phyloP scores from a whole-genome alignment of 2,797 vertebrate species.

The Toxotes lorentzi region DNA sequence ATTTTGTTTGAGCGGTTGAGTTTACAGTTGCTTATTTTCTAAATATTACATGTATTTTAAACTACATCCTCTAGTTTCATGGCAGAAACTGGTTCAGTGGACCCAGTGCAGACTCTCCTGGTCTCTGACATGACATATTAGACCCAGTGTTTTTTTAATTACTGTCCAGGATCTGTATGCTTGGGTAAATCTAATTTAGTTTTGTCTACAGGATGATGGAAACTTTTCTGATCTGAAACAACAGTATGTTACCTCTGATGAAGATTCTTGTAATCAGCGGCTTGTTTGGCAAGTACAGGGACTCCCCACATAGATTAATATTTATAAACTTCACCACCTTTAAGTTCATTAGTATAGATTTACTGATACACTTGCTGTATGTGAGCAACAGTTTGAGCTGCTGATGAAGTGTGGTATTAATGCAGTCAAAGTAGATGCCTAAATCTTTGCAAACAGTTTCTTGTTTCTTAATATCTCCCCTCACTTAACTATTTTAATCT shows the following conservation, averaged over 20 bases:
- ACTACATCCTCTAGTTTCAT: not conserved
- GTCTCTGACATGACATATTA: conserved; percentile 15
- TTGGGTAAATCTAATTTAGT: not conserved
- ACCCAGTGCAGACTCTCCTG: not conserved
- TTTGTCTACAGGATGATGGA: not conserved
- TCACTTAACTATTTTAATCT: no score
- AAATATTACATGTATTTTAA: conserved; percentile 21
- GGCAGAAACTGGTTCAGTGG: conserved; percentile 3
- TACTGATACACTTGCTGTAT: not conserved
- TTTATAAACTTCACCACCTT: not conserved
- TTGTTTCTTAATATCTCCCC: not conserved
- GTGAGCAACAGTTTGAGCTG: not conserved
- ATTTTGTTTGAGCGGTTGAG: conserved; percentile 25
- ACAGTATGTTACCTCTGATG: not conserved
- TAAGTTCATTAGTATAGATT: not conserved
- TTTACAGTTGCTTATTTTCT: conserved; percentile 12
- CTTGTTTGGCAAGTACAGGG: not conserved
- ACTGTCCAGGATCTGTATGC: not conserved
- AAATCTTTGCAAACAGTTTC: not conserved
- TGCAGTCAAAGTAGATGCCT: not conserved
- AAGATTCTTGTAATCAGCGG: not conserved
- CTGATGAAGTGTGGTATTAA: not conserved
- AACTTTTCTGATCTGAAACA: no score
- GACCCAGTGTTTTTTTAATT: not conserved
- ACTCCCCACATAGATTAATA: not conserved